Conservation (phyloP, 2,113 vertebrate species). For the Fulica atra region DNA sequence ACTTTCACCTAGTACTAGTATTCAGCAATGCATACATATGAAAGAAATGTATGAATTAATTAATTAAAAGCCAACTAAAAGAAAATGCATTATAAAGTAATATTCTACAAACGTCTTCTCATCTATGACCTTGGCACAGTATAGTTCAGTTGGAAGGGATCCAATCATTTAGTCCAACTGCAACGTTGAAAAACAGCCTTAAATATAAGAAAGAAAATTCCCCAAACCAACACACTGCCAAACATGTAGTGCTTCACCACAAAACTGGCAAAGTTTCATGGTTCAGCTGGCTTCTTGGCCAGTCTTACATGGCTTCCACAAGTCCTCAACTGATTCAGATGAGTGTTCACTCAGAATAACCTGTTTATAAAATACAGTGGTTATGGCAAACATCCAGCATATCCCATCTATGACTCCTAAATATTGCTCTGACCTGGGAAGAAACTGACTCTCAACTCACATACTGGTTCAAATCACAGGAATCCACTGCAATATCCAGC, state of each 20-base stretch:
- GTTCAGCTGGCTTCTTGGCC: background rate
- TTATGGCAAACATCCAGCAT: rapidly evolving
- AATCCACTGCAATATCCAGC: background rate
- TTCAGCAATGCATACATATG: background rate
- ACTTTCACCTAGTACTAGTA: background rate
- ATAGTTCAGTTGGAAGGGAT: background rate
- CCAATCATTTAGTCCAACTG: background rate
- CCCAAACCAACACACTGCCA: background rate
- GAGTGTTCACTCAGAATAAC: background rate
- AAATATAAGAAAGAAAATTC: background rate
- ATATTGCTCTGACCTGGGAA: background rate
- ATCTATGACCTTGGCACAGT: background rate
- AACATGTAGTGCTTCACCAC: background rate
- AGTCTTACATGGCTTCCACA: background rate
- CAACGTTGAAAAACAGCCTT: background rate
- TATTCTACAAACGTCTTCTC: background rate
- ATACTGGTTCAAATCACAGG: background rate
- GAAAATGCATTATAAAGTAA: background rate
- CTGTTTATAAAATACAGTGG: background rate
- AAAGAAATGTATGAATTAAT: background rate
- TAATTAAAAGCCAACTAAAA: background rate
- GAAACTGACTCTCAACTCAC: background rate
- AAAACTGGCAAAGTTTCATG: background rate
- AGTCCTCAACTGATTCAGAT: background rate
- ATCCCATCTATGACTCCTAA: background rate